phyloP scores from a whole-genome alignment of 2,888 invertebrate species.

The Melieria omissa region DNA sequence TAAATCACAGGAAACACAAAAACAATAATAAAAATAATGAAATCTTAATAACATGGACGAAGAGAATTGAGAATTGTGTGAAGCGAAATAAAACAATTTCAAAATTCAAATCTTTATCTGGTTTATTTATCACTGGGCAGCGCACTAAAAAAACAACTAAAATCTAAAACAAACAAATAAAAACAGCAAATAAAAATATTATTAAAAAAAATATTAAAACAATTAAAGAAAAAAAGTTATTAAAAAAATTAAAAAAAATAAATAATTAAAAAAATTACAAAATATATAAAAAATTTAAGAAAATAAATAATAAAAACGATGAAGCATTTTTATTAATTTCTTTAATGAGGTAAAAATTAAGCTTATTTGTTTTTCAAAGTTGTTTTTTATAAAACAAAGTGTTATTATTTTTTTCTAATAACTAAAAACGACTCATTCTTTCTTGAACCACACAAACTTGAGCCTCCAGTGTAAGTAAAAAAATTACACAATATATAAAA shows the following conservation, averaged over 20 bases:
- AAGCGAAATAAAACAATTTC: slow-evolving; percentile 38
- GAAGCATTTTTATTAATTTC: background rate
- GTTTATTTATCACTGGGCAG: background rate
- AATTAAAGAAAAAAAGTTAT: too few relatives aligned
- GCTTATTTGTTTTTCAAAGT: too few relatives aligned
- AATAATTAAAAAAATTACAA: too few relatives aligned
- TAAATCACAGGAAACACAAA: slow-evolving; percentile 33
- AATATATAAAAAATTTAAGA: too few relatives aligned
- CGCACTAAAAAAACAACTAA: slow-evolving; percentile 5
- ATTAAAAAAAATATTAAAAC: background rate
- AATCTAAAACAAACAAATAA: slow-evolving; percentile 7
- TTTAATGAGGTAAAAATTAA: background rate
- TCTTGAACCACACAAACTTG: slow-evolving; percentile 82
- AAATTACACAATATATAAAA: too few relatives aligned
- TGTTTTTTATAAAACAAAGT: too few relatives aligned
- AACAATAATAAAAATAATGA: slow-evolving; percentile 26
- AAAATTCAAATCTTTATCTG: slow-evolving; percentile 10
- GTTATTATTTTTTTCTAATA: too few relatives aligned
- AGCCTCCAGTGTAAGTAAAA: too few relatives aligned
- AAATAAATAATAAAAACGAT: background rate
- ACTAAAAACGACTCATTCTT: too few relatives aligned
- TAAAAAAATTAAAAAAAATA: background rate
- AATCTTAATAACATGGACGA: background rate
- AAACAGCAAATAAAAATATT: background rate
- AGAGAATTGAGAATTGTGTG: slow-evolving; percentile 36